A percentile compares a stretch with the other conserved stretches of the same genome.
phyloP scores from a whole-genome alignment of 2,113 vertebrate genomes.

The Daboia siamensis region DNA sequence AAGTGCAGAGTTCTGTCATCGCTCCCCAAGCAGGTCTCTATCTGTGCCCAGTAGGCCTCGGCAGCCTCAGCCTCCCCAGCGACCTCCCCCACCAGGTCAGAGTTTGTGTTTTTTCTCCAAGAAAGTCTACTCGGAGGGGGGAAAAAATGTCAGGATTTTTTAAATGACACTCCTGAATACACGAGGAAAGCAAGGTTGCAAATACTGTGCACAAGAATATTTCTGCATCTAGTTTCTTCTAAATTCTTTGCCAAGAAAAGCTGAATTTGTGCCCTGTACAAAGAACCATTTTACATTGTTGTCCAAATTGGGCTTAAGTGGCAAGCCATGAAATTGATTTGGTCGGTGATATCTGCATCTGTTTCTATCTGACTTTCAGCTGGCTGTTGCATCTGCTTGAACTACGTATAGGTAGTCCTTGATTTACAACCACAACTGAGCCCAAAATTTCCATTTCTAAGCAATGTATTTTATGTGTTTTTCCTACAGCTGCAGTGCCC shows the following conservation, averaged over 20 bases:
- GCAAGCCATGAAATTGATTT: not conserved
- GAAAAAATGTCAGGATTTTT: not conserved
- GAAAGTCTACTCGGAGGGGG: not conserved
- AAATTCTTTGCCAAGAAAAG: not conserved
- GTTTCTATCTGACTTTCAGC: not conserved
- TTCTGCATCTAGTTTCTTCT: not conserved
- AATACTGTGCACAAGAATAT: not conserved
- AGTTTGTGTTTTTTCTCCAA: slow-evolving; percentile 1
- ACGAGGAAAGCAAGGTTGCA: not conserved
- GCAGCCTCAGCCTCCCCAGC: slow-evolving; percentile 69
- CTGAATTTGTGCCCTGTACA: not conserved
- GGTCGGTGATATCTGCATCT: no score
- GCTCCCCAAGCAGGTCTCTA: slow-evolving; percentile 71
- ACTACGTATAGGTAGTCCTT: not conserved
- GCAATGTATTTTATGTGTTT: not conserved
- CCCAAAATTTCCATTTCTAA: not conserved
- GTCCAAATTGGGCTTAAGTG: not conserved
- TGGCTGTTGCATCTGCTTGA: not conserved
- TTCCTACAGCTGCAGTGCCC: slow-evolving; percentile 60
- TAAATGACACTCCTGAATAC: not conserved
- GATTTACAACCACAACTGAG: not conserved
- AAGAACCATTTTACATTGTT: not conserved
- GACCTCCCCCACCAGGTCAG: slow-evolving; percentile 79
- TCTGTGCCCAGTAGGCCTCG: slow-evolving; percentile 71
- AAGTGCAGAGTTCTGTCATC: slow-evolving; percentile 48